Percentiles rank a stretch among this genome's conserved stretches.
Evolutionary conservation across 2,113 vertebrate species (phyloP).

Genomic region (Perca schrenkii): DNA sequence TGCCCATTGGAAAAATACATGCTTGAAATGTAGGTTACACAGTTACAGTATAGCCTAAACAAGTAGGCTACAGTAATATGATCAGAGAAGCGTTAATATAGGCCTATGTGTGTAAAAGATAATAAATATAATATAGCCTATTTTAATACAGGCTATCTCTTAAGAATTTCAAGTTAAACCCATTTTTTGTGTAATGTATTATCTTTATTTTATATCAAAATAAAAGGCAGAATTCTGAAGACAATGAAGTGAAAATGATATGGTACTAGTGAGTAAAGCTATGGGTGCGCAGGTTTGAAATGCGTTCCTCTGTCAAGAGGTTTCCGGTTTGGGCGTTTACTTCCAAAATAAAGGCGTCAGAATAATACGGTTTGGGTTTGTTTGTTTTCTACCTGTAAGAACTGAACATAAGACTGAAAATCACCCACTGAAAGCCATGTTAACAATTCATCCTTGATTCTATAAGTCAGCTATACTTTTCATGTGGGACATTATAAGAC

Average conservation of each 20-base stretch:
- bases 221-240: not conserved
- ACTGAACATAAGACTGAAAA: not conserved
- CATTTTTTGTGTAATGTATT: not conserved
- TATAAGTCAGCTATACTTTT: not conserved
- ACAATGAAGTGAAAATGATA: not conserved
- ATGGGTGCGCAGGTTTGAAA: not conserved
- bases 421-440: not conserved
- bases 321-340: slow-evolving; percentile 40
- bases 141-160: not conserved
- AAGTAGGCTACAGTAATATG: not conserved
- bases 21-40: not conserved
- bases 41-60: not conserved
- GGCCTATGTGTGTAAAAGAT: not conserved
- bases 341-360: slow-evolving; percentile 58
- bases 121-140: not conserved
- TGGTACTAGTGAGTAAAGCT: slow-evolving; percentile 23
- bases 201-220: not conserved
- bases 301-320: fast-evolving
- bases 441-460: not conserved
- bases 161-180: not conserved
- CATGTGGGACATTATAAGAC: not conserved
- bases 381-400: not conserved
- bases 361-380: not conserved
- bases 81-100: not conserved
- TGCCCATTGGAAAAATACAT: slow-evolving; percentile 38